phyloP scores from a whole-genome alignment of 2,888 invertebrate species.

The Pandemis heparana region DNA sequence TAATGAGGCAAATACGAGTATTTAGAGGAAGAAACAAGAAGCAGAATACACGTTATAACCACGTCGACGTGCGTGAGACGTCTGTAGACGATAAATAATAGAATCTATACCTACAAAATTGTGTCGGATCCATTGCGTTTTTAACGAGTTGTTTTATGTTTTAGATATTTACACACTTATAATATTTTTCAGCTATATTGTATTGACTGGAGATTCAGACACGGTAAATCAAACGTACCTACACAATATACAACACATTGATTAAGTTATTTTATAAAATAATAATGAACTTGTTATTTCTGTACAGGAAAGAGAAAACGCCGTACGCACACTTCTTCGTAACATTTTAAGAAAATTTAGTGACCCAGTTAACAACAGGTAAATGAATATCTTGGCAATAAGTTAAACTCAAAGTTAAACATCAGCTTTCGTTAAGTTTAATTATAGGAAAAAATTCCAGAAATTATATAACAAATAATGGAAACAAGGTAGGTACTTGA shows the following conservation, averaged over 20 bases:
- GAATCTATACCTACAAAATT: neutral
- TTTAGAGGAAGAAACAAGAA: too few relatives aligned
- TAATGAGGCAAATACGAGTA: too few relatives aligned
- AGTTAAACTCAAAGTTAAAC: neutral
- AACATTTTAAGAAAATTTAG: neutral
- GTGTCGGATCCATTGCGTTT: neutral
- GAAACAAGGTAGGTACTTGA: neutral
- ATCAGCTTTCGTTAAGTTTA: neutral
- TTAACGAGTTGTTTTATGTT: neutral
- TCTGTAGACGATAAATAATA: neutral
- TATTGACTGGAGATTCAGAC: slow-evolving; percentile 1
- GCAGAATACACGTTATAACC: neutral
- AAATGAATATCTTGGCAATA: neutral
- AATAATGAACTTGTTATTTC: neutral
- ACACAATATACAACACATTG: neutral
- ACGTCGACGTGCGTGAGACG: too few relatives aligned
- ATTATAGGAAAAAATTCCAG: neutral
- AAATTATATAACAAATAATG: neutral
- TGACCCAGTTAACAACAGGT: neutral
- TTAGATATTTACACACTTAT: neutral
- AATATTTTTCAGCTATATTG: slow-evolving; percentile 7
- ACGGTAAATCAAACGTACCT: slow-evolving; percentile 7
- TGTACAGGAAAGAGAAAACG: neutral
- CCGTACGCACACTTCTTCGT: neutral
- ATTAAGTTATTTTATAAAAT: neutral